Base-by-base conservation (phyloP, 2,888 invertebrate species). In the Melinaea marsaeus region DNA sequence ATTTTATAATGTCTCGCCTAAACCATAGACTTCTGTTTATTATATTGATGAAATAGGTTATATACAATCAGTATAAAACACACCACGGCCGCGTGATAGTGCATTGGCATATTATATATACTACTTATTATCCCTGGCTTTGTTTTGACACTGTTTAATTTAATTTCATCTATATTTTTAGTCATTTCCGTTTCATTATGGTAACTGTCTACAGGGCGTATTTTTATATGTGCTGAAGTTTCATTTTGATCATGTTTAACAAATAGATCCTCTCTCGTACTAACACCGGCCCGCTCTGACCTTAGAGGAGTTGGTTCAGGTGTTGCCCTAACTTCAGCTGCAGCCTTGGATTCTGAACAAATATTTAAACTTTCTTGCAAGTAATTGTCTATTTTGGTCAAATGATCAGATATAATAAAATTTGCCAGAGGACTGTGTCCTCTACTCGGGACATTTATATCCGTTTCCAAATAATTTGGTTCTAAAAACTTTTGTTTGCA, bases 11-110 rank as follows among this genome's bases (percentile, higher is more conserved):
- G 75, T 74, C 72, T 73, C 75, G 75, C 74, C 64, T 75, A 73
- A 68, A 75, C 72, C 55, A 72, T 63, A 68, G 64, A 67, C 61
- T 72, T 86, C 79, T 88, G 83, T 79, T 90, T 90, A 79, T 88
- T 81, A 73, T 91, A 88, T 75, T 90, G 91, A 81, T 86, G 86
- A 73, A 88, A 76, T 74, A 91, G 83, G 80, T 91, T 91, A 84
- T 91, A 91, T 83, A 90, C 82, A 84, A 91, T 89, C 80, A 91
- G 84, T 73, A 91, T 76, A 75, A 90, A 83, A 84, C 91, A 91
- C 74, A 91, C 71, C 74, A 91, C 86, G 69, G 85, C 85, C 73
- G 91, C 90, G 75, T 91, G 90, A 81, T 91, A 91, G 81, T 91
- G 91, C 78, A 88, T 82, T 69, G 91, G 91, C 87, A 91, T 85